A percentile compares a stretch with the other conserved stretches of the same genome.
These are phyloP conservation scores for Masnerella sp. DNA, from an alignment of 2,888 invertebrate genomes.

Conservation along the genomic window DNA sequence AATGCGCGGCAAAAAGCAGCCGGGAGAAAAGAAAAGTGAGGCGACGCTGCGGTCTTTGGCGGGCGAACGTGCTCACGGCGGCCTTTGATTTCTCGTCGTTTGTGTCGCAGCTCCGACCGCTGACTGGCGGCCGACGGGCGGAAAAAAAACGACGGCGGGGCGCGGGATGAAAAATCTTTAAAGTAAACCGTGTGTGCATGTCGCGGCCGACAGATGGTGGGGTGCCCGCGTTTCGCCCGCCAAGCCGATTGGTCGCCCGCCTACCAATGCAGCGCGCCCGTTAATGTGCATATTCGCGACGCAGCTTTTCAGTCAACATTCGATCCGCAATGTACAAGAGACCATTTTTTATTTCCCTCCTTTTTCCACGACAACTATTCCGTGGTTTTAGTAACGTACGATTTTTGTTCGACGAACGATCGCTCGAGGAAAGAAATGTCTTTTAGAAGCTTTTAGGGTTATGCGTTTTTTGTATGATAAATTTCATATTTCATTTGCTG, in stretches of 20 bases:
- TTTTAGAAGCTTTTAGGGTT: too few relatives aligned
- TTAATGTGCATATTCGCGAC: conserved; percentile 59
- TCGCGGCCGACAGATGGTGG: conserved; percentile 62
- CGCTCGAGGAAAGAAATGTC: too few relatives aligned
- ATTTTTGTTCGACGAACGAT: too few relatives aligned
- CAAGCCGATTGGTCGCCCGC: conserved; percentile 71
- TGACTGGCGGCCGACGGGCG: conserved; percentile 39
- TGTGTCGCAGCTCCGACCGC: conserved; percentile 54
- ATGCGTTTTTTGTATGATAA: too few relatives aligned
- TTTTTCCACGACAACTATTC: too few relatives aligned
- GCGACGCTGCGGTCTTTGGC: conserved; percentile 49
- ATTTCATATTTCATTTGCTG: too few relatives aligned
- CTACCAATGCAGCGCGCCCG: conserved; percentile 70
- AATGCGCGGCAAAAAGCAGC: conserved; percentile 31
- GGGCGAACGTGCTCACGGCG: conserved; percentile 42
- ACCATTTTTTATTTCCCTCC: too few relatives aligned
- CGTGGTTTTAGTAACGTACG: too few relatives aligned
- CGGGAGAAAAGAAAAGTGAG: conserved; percentile 50
- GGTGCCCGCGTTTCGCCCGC: conserved; percentile 68
- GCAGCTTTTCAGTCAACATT: conserved; percentile 5
- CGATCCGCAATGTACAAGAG: too few relatives aligned
- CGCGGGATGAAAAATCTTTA: conserved; percentile 66
- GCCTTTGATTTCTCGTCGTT: conserved; percentile 56
- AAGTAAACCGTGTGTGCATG: conserved; percentile 67
- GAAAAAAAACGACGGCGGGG: conserved; percentile 52